Conservation (phyloP, 2,888 invertebrate species). For the Ellobium chinense region DNA sequence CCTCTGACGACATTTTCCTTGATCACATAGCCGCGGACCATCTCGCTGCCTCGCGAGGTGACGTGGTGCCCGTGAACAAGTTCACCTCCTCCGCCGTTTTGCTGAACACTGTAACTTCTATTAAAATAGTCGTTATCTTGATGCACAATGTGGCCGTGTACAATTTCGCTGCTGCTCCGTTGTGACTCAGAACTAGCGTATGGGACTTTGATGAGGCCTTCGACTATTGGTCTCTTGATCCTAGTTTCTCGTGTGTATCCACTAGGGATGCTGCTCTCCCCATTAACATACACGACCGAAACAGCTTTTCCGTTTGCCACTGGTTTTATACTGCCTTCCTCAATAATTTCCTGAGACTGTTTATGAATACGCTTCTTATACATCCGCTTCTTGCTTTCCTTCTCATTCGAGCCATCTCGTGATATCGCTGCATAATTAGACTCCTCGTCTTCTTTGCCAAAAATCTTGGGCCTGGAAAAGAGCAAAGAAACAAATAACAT, state of each 20-base stretch:
- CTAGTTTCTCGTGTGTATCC: neutral
- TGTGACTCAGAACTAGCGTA: neutral
- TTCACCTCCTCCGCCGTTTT: too few relatives aligned
- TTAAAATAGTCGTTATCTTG: neutral
- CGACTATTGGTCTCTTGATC: neutral
- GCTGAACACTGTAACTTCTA: neutral
- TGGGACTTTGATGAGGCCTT: neutral
- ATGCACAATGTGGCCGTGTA: neutral
- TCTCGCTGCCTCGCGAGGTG: neutral
- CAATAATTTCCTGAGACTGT: too few relatives aligned
- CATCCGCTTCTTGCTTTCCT: too few relatives aligned
- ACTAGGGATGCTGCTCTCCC: neutral
- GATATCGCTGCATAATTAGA: neutral
- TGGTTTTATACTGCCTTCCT: neutral
- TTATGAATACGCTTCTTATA: too few relatives aligned
- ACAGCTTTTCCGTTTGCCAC: neutral
- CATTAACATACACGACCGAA: neutral
- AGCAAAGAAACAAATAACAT: neutral
- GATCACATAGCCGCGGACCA: neutral
- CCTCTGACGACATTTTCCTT: neutral
- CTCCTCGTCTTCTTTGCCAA: neutral
- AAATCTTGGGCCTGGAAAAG: constrained; percentile 12
- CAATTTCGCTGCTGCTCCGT: neutral
- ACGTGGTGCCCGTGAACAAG: neutral
- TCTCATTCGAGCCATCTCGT: neutral